phyloP scores from a whole-genome alignment of 2,113 vertebrate genomes.

The Thunnus thynnus region DNA sequence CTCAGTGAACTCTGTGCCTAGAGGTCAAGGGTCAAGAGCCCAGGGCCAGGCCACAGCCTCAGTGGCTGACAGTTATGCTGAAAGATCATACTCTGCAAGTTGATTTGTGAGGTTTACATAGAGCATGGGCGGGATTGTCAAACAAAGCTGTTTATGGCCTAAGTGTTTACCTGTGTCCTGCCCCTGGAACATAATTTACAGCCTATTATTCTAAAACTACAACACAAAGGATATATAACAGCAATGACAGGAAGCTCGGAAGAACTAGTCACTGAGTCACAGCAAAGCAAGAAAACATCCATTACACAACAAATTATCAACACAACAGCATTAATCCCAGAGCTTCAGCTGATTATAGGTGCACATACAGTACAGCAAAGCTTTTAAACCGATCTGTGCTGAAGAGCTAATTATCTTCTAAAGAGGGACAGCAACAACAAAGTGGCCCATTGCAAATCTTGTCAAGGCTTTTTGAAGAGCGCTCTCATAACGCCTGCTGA shows the following conservation, averaged over 20 bases:
- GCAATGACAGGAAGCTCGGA: constrained; percentile 7
- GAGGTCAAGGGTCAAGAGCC: constrained; percentile 71
- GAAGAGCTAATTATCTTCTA: constrained; percentile 66
- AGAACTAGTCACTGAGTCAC: background rate
- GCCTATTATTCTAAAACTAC: constrained; percentile 53
- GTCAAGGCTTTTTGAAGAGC: constrained; percentile 69
- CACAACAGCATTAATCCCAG: background rate
- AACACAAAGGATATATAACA: constrained; percentile 38
- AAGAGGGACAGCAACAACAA: constrained; percentile 70
- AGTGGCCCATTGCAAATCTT: constrained; percentile 75
- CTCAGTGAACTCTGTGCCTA: constrained; percentile 66
- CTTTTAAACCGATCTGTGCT: constrained; percentile 26
- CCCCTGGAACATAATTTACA: constrained; percentile 52
- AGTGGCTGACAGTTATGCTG: constrained; percentile 73
- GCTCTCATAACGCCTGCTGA: constrained; percentile 71
- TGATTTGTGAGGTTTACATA: constrained; percentile 80
- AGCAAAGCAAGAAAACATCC: constrained; percentile 5
- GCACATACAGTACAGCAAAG: constrained; percentile 15
- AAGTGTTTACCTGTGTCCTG: constrained; percentile 68
- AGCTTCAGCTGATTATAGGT: constrained; percentile 15
- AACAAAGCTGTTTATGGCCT: constrained; percentile 74
- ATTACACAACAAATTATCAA: background rate
- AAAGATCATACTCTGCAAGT: constrained; percentile 70
- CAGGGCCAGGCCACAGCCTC: constrained; percentile 57
- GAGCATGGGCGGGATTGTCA: constrained; percentile 63